Base-by-base conservation (phyloP, 2,797 vertebrate genomes). In the Myotis planiceps region DNA sequence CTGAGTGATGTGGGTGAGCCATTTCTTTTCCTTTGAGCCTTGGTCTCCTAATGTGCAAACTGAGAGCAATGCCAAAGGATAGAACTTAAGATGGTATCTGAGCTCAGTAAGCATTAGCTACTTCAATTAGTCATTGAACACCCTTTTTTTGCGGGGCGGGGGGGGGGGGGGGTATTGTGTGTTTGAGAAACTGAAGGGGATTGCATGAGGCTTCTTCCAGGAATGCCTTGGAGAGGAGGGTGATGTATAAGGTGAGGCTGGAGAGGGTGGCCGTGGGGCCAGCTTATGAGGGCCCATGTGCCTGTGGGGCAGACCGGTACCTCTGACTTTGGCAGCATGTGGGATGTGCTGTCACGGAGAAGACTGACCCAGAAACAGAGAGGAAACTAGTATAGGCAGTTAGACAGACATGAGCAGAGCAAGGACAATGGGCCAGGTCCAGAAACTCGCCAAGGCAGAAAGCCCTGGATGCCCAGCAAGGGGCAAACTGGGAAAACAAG, bases 81-180 rank as follows among this genome's bases (percentile, higher is more conserved):
- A 49, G 51, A 37, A 60, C 10, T 83, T 58, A n/a, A 32, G 9
- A 5, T 39, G 29, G 13, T 25, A 9, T 76, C 60, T 75, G 18
- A 14, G n/a, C 45, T 90, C 34, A 12, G 1, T 37, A 32, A 85
- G 66, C 53, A 25, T 83, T 68, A 51, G 34, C 15, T 76, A 21
- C 58, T 93, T 86, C 39, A 47, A 25, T 93, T 49, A 65, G 68
- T 85, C 88, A 68, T 81, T 65, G 45, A 23, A 37, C 60, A 88
- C 55, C 7, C 21, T 7, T 39, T 39, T 39, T 39, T 39, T n/a
- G n/a, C n/a, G n/a, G n/a, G n/a, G n/a, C n/a, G 37, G 37, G 37
- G 37, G 37, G 5, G 37, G 6, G 1, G 37, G 37, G 6, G 5
- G 37, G 37, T 5, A 39, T 39, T 39, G 37, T 39, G 10, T 0